phyloP scores from a whole-genome alignment of 2,888 invertebrate species.

The Microdon myrmicae region DNA sequence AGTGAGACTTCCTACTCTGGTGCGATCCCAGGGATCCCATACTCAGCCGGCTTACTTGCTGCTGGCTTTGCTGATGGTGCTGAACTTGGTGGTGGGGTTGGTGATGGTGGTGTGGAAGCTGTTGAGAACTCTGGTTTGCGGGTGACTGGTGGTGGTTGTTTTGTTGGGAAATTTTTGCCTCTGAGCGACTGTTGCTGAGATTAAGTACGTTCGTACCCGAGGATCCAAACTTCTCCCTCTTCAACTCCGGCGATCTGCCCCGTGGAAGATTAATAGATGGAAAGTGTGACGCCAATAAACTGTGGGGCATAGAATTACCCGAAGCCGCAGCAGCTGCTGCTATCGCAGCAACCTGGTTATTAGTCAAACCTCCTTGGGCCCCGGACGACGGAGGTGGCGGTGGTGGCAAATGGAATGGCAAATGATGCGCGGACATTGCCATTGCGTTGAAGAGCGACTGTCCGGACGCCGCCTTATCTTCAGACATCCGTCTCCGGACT shows the following conservation, averaged over 20 bases:
- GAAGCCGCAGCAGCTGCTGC: conserved; percentile 72
- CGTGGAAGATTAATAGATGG: conserved; percentile 54
- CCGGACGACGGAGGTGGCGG: conserved; percentile 70
- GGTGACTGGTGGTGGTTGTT: conserved; percentile 50
- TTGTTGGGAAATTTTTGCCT: conserved; percentile 29
- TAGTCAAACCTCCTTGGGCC: conserved; percentile 65
- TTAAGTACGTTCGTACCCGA: conserved; percentile 71
- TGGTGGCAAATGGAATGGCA: conserved; percentile 74
- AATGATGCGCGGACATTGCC: conserved; percentile 71
- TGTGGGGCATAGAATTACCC: conserved; percentile 71
- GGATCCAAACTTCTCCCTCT: conserved; percentile 37
- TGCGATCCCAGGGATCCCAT: conserved; percentile 33
- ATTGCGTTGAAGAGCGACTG: conserved; percentile 71
- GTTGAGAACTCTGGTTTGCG: conserved; percentile 38
- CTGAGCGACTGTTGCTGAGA: conserved; percentile 70
- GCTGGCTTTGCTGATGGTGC: conserved; percentile 54
- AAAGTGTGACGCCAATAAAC: conserved; percentile 71
- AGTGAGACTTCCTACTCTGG: conserved; percentile 61
- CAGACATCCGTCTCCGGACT: conserved; percentile 70
- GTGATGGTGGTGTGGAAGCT: conserved; percentile 58
- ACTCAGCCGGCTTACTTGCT: conserved; percentile 55
- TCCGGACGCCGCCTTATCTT: conserved; percentile 67
- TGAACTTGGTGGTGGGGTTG: conserved; percentile 50
- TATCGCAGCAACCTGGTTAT: conserved; percentile 72
- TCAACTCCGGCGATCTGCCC: conserved; percentile 56